Evolutionary conservation across 2,797 vertebrate species (phyloP).

Genomic region (Siniperca scherzeri): DNA sequence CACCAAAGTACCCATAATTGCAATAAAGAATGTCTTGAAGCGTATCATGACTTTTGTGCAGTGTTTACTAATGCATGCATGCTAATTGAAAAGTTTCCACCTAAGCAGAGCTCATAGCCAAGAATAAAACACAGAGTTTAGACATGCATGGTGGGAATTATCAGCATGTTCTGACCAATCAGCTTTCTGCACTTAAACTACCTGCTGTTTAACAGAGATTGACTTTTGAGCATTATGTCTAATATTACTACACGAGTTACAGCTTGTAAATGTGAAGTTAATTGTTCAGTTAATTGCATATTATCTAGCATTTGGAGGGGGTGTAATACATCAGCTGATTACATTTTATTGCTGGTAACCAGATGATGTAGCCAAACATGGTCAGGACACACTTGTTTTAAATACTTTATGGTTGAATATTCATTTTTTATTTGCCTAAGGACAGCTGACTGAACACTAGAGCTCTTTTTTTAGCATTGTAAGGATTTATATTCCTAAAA

Average conservation of each 20-base stretch:
- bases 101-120: slow-evolving; percentile 9
- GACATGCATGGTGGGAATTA: slow-evolving; percentile 29
- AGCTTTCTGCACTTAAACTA: slow-evolving; percentile 17
- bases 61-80: slow-evolving; percentile 56
- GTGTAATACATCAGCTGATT: slow-evolving; percentile 60
- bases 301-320: slow-evolving; percentile 52
- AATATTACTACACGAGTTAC: slow-evolving; percentile 52
- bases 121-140: slow-evolving; percentile 22
- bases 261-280: slow-evolving; percentile 69
- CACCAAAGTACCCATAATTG: slow-evolving; percentile 46
- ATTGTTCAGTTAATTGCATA: slow-evolving; percentile 75
- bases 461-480: slow-evolving; percentile 5
- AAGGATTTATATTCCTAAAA: slow-evolving; percentile 31
- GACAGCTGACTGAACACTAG: slow-evolving; percentile 1
- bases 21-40: slow-evolving; percentile 52
- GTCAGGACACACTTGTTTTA: slow-evolving; percentile 34
- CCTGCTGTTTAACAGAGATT: slow-evolving; percentile 35
- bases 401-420: slow-evolving; percentile 35
- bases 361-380: slow-evolving; percentile 25
- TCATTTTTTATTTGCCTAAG: slow-evolving; percentile 15
- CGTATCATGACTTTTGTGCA: slow-evolving; percentile 48
- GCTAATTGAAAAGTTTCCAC: slow-evolving; percentile 59
- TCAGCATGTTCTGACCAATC: slow-evolving; percentile 20
- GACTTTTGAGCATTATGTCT: slow-evolving; percentile 48
- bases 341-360: slow-evolving; percentile 62